These are phyloP conservation scores for Telmatherina bonti DNA, from an alignment of 2,797 vertebrate genomes.

Conservation along the genomic window DNA sequence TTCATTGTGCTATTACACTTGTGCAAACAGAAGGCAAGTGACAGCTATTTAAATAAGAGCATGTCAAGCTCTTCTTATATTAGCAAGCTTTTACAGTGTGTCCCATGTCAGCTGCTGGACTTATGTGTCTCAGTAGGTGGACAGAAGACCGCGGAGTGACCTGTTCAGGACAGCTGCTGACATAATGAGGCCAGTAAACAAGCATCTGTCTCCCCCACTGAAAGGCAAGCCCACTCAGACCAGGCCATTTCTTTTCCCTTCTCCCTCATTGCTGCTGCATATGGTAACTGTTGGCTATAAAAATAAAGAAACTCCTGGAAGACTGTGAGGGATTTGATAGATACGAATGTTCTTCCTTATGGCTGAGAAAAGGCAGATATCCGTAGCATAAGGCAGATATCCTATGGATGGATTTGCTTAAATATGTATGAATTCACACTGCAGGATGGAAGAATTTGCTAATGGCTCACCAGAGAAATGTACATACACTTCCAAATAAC, in stretches of 20 bases:
- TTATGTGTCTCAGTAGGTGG: constrained; percentile 78
- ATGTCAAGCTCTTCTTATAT: constrained; percentile 50
- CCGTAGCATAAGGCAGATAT: background rate
- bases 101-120: constrained; percentile 67
- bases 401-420: background rate
- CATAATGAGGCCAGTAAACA: constrained; percentile 88
- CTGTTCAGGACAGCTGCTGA: constrained; percentile 81
- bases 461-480: too few relatives aligned
- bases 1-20: constrained; percentile 14
- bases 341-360: background rate
- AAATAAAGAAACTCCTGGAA: constrained; percentile 17
- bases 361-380: background rate
- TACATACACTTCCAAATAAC: too few relatives aligned
- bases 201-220: constrained; percentile 80
- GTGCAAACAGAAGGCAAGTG: constrained; percentile 26
- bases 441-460: too few relatives aligned
- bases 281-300: constrained; percentile 46
- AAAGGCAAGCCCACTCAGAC: constrained; percentile 62
- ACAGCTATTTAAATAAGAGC: constrained; percentile 60
- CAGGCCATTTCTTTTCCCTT: constrained; percentile 45
- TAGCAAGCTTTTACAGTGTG: constrained; percentile 50
- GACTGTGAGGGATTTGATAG: background rate
- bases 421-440: too few relatives aligned
- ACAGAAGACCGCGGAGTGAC: constrained; percentile 79
- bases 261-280: constrained; percentile 59